Base-by-base conservation (phyloP, 2,888 invertebrate species). In the Tinea semifulvella region DNA sequence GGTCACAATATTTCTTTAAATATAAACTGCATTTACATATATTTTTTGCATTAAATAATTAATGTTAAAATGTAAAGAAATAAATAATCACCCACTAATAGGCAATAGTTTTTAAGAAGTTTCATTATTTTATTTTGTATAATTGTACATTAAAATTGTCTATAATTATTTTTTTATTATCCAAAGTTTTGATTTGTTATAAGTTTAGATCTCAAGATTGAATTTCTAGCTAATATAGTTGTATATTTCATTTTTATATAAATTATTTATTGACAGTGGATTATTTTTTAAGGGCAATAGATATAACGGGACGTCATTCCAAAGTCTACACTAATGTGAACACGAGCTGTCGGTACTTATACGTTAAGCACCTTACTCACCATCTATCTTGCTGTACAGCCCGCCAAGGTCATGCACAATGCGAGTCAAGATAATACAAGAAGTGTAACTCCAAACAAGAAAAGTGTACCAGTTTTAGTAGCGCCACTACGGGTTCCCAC, bases 151-250 rank as follows among this genome's bases (percentile, higher is more conserved):
- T 72, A 64, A 56, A 56, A 57, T 53, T 55, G 60, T 31, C n/a
- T n/a, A 31, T 36, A 3, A 18, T 36, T 17, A 10, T 36, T 36
- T 36, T 11, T 6, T n/a, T 28, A 5, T 68, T 69, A 76, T 79
- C 79, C 80, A 79, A 80, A 80, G 79, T 76, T 77, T 59, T 66
- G 74, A 71, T 58, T 77, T n/a, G n/a, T n/a, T n/a, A n/a, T n/a
- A 79, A 79, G 77, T 58, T 70, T 74, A 79, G 80, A 80, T 79
- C 80, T 80, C 80, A 79, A 27, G 63, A 67, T 53, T 68, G 65
- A 71, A 67, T 68, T 67, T 66, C 61, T 72, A 73, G 71, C 60
- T 59, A 64, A 63, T 64, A n/a, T 27, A 27, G 11, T 31, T 31
- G 31, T 31, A 31, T 31, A 31, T 31, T 31, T 31, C 13, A 31